phyloP scores from a whole-genome alignment of 2,113 vertebrate genomes.

The Rhinoptilus africanus region DNA sequence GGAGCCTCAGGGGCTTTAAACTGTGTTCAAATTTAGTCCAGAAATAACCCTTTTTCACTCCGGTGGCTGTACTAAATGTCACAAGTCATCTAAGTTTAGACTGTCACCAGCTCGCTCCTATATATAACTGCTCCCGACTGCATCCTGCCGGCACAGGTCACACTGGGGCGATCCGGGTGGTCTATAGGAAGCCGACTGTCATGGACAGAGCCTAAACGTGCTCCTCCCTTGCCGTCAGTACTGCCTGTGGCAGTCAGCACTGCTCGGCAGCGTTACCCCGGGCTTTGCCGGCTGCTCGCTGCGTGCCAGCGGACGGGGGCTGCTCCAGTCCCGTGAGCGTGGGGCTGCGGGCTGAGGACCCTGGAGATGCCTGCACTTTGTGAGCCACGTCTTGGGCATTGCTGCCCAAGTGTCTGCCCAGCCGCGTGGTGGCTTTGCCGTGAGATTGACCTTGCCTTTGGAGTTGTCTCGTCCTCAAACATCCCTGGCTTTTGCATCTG shows the following conservation, averaged over 20 bases:
- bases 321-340: background rate
- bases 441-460: background rate
- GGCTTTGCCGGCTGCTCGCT: background rate
- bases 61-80: conserved; percentile 68
- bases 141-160: conserved; percentile 35
- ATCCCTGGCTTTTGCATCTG: background rate
- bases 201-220: background rate
- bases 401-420: background rate
- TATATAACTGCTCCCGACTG: conserved; percentile 61
- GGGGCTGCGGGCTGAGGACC: background rate
- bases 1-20: background rate
- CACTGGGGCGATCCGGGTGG: background rate
- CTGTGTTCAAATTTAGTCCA: conserved; percentile 1
- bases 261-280: accelerated
- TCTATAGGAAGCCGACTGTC: background rate
- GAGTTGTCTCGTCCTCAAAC: background rate
- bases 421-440: background rate
- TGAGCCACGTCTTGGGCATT: background rate
- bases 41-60: conserved; percentile 48
- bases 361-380: background rate
- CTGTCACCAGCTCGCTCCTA: conserved; percentile 68
- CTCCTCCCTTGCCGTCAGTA: background rate
- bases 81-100: conserved; percentile 78
- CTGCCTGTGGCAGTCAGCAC: background rate
- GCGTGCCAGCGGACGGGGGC: background rate